Evolutionary conservation across 53 echinoderm and acorn worm species (phyloP).

Genomic region (Holothuria leucospilota): DNA sequence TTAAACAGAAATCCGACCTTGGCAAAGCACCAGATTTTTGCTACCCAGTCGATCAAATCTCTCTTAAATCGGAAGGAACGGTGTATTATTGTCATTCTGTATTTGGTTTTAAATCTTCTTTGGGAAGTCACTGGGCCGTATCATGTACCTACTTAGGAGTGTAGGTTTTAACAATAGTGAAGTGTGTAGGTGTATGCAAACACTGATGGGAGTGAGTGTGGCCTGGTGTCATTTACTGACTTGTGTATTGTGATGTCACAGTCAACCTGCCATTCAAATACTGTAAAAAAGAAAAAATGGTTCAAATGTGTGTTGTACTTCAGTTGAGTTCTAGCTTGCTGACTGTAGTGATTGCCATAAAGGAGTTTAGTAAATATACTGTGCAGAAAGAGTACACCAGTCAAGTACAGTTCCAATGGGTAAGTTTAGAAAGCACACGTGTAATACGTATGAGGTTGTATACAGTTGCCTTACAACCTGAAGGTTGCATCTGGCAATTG

Average conservation of each 20-base stretch:
- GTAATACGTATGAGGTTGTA: no score
- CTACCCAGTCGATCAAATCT: neutral
- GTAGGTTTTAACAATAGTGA: constrained; percentile 18
- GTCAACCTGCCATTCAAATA: neutral
- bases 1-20: neutral
- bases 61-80: constrained; percentile 29
- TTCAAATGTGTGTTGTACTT: constrained; percentile 10
- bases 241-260: neutral
- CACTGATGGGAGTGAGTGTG: neutral
- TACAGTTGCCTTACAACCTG: no score
- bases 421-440: neutral
- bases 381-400: neutral
- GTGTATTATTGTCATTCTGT: neutral
- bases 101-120: neutral
- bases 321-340: neutral
- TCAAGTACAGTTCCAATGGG: constrained; percentile 14
- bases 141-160: neutral
- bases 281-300: constrained; percentile 12
- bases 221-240: neutral
- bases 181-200: constrained; percentile 24
- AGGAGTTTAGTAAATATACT: neutral
- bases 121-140: constrained; percentile 10
- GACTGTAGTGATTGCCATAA: neutral
- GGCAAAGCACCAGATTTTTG: constrained; percentile 30
- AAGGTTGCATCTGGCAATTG: no score